Evolutionary conservation across 2,797 vertebrate genomes (phyloP).

Genomic region (Champsocephalus gunnari): DNA sequence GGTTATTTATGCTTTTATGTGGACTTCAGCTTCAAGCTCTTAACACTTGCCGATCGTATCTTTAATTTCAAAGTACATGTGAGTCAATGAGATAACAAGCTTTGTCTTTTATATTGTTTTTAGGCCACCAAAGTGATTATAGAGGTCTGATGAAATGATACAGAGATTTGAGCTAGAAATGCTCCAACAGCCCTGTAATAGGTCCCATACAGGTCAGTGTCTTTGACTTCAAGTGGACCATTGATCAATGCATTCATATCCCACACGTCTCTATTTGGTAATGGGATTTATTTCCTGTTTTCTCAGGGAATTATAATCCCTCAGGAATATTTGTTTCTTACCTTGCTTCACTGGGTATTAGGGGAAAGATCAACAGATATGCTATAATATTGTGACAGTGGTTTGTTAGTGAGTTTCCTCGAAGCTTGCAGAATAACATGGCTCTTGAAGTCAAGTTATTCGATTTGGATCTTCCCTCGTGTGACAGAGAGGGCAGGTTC

Average conservation of each 20-base stretch:
- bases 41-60: neutral
- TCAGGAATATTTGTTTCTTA: slow-evolving; percentile 8
- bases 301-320: slow-evolving; percentile 25
- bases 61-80: slow-evolving; percentile 26
- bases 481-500: slow-evolving; percentile 22
- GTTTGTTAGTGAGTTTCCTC: slow-evolving; percentile 35
- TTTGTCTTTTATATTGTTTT: slow-evolving; percentile 28
- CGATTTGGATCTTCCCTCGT: slow-evolving; percentile 24
- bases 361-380: slow-evolving; percentile 50
- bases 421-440: slow-evolving; percentile 42
- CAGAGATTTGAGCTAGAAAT: slow-evolving; percentile 30
- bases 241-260: slow-evolving; percentile 27
- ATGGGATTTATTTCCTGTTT: slow-evolving; percentile 25
- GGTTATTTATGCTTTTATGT: slow-evolving; percentile 24
- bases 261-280: slow-evolving; percentile 35
- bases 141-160: slow-evolving; percentile 34
- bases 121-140: slow-evolving; percentile 42
- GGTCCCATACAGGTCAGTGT: slow-evolving; percentile 26
- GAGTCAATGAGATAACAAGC: slow-evolving; percentile 18
- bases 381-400: slow-evolving; percentile 25
- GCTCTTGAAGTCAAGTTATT: slow-evolving; percentile 39
- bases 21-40: slow-evolving; percentile 11
- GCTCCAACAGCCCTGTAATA: slow-evolving; percentile 43
- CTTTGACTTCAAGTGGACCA: slow-evolving; percentile 19
- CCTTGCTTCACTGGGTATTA: slow-evolving; percentile 40